Base-by-base conservation (phyloP, 1,140 invertebrate species). In the Rhopalosiphum maidis region DNA sequence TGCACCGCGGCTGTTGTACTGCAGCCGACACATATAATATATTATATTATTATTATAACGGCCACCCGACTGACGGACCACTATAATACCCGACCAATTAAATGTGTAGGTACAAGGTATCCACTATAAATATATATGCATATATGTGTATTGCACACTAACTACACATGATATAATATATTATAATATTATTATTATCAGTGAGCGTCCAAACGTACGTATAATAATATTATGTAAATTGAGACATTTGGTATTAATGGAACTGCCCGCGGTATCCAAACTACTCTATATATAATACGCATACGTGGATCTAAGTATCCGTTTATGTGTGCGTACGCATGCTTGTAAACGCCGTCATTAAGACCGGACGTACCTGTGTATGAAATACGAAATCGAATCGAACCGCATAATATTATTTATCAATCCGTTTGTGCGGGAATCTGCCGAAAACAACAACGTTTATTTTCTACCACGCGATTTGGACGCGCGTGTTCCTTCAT, bases 141-240 rank as follows among this genome's bases (percentile, higher is more conserved):
- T 37, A 25, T 68, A n/a, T 30, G 18, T 68, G 30, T n/a, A 77
- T 35, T 35, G 15, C 15, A n/a, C 11, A 51, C 43, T n/a, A 22
- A 46, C 83, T 41, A 43, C 8, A 48, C 43, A 48, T 51, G 51
- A 86, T 86, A 46, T 25, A 85, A 25, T 41, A 25, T 43, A 85
- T 30, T 85, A 85, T 83, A n/a, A 82, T 41, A 85, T 85, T 85
- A n/a, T 35, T 15, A 48, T 48, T 87, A 35, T 41, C 46, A 15
- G 30, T 15, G 86, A 30, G 86, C 86, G 30, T 25, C 37, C 23
- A 25, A 25, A 37, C 21, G 6, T 83, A 41, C 9, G 82, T 85
- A 25, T 41, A 85, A 37, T 85, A 25, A 85, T 85, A 83, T 23
- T 88, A 54, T 89, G 48, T 89, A 89, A 89, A 89, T 89, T 51